Base-by-base conservation (phyloP, 2,797 vertebrate species). In the Myripristis murdjan region DNA sequence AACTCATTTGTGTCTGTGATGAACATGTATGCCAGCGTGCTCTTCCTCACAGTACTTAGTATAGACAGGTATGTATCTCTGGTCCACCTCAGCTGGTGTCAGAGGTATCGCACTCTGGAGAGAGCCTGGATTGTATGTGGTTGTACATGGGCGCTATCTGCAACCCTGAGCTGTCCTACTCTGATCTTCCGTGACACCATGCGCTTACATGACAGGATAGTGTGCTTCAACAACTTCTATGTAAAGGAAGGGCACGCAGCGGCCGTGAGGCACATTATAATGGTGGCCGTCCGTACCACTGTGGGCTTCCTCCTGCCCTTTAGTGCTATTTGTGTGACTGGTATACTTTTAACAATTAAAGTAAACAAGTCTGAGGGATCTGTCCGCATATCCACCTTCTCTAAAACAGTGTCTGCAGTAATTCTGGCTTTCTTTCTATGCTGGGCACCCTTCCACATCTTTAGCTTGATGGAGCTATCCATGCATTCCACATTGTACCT, bases 21-120 rank as follows among this genome's bases (percentile, higher is more conserved):
- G 79, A 99, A 99, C 87, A 98, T 99, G 98, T 98, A 97, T 48
- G 96, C 98, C 79, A 99, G 98, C 18, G 95, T 99, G 49, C 95
- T 98, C 71, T 99, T 98, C 58, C 91, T 99, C 77, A 98, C 95
- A 0, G 93, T 97, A 61, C 96, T 99, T 84, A 98, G 96, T 69
- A 87, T 99, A 8, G 97, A 99, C 91, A 94, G 96, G 55, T 99
- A 96, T 3, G 69, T 98, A 22, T 95, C 95, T 7, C 80, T 99
- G 20, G 93, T 95, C 47, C 93, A 96, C 53, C 93, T 96, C 0
- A 89, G 70, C 75, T 95, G 96, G 92, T 95, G 92, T 37, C 95
- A 93, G 70, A 94, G 78, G 60, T 86, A 92, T 52, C 94, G 96
- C 52, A 91, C 82, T 0, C 26, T 85, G 6, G 0, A 0, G 0